Evolutionary conservation across 1,140 invertebrate species (phyloP).

Genomic region (Brachionus asplanchnoidis): DNA sequence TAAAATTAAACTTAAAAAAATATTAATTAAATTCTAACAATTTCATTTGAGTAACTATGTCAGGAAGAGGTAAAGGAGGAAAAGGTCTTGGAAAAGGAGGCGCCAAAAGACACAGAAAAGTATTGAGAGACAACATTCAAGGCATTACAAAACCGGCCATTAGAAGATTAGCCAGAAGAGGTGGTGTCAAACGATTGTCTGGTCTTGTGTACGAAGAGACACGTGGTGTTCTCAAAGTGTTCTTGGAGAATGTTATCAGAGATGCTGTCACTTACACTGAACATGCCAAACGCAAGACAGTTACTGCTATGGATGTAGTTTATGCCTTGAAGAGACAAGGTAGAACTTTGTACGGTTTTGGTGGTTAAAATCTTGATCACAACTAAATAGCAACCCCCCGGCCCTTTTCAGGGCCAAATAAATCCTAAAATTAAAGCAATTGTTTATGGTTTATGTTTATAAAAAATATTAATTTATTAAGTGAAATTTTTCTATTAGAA

Average conservation of each 20-base stretch:
- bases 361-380: background rate
- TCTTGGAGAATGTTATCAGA: conserved; percentile 41
- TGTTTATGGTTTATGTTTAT: too few species aligned
- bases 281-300: conserved; percentile 43
- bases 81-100: conserved; percentile 52
- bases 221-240: conserved; percentile 37
- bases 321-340: conserved; percentile 61
- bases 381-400: background rate
- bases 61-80: conserved; percentile 52
- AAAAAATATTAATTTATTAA: too few species aligned
- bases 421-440: background rate
- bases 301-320: conserved; percentile 42
- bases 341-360: conserved; percentile 57
- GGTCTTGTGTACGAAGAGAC: conserved; percentile 57
- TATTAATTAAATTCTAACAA: too few species aligned
- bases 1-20: too few species aligned
- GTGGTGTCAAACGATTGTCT: conserved; percentile 71
- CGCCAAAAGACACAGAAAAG: conserved; percentile 52
- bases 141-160: conserved; percentile 68
- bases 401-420: conserved; percentile 27
- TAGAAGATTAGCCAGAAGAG: conserved; percentile 66
- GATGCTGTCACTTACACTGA: conserved; percentile 70
- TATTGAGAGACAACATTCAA: conserved; percentile 69
- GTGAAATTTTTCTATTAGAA: too few species aligned
- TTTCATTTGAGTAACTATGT: conserved; percentile 49